phyloP scores from a whole-genome alignment of 2,113 vertebrate species.

The Morone chrysops region DNA sequence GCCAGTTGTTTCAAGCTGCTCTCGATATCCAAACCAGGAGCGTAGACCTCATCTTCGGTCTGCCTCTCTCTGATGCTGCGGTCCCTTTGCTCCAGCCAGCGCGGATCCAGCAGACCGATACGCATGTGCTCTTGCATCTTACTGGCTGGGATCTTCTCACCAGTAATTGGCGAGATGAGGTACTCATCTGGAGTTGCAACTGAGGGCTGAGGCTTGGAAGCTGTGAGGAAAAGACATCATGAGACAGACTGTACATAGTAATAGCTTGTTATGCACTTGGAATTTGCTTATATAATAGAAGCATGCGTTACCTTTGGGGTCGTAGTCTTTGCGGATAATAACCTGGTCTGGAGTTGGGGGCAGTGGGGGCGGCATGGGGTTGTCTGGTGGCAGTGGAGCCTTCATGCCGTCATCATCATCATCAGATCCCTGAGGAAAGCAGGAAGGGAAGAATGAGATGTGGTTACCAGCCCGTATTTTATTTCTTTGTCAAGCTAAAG shows the following conservation, averaged over 20 bases:
- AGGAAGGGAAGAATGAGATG: background rate
- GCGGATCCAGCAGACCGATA: conserved; percentile 96
- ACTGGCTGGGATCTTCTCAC: conserved; percentile 97
- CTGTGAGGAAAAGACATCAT: conserved; percentile 74
- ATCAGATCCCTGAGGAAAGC: conserved; percentile 91
- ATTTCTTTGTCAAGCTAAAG: background rate
- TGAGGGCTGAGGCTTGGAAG: conserved; percentile 89
- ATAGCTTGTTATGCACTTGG: background rate
- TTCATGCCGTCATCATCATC: conserved; percentile 96
- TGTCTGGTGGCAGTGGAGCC: conserved; percentile 93
- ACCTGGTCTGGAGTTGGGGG: conserved; percentile 98
- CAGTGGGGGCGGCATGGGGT: conserved; percentile 95
- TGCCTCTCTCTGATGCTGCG: conserved; percentile 96
- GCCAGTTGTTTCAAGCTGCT: conserved; percentile 99
- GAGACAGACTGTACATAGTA: background rate
- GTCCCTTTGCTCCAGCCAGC: conserved; percentile 97
- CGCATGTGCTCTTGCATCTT: conserved; percentile 99
- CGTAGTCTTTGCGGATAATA: conserved; percentile 98
- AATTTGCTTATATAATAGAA: background rate
- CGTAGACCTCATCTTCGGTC: conserved; percentile 97
- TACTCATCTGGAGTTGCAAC: conserved; percentile 90
- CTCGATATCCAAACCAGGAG: conserved; percentile 97
- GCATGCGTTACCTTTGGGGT: conserved; percentile 92
- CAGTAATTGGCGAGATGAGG: conserved; percentile 98
- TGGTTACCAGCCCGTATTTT: background rate